Conservation (phyloP, 2,888 invertebrate species). For the Seira ritae region DNA sequence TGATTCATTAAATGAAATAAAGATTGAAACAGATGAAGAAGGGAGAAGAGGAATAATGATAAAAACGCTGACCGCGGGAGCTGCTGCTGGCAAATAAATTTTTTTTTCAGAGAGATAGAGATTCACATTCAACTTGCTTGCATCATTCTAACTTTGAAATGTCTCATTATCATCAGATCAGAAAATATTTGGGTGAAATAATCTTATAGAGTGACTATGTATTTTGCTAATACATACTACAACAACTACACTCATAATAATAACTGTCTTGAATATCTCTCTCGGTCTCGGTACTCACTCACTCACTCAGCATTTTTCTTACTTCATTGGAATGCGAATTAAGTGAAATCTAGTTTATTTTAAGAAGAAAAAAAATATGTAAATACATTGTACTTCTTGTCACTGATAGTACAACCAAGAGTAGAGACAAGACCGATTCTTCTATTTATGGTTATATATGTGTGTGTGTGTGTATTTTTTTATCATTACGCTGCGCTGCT, state of each 20-base stretch:
- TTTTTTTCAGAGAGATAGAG: background rate
- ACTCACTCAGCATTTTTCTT: no score
- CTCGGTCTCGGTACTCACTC: no score
- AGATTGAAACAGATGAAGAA: constrained; percentile 37
- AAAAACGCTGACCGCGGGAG: constrained; percentile 54
- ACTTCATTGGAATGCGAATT: no score
- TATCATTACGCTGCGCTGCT: no score
- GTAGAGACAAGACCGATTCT: no score
- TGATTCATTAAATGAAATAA: constrained; percentile 59
- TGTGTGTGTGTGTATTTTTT: no score
- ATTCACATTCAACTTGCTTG: background rate
- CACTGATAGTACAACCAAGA: no score
- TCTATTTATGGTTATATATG: no score
- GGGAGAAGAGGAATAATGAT: constrained; percentile 38
- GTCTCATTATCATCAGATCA: constrained; percentile 22
- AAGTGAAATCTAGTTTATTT: no score
- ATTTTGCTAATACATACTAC: background rate
- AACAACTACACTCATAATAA: background rate
- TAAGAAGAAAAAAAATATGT: no score
- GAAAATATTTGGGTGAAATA: constrained; percentile 35
- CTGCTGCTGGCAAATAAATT: constrained; percentile 54
- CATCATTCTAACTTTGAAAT: constrained; percentile 20
- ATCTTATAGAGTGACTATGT: background rate
- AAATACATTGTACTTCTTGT: no score
- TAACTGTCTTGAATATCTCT: no score